Percentiles rank a stretch among this genome's conserved stretches.
phyloP scores from a whole-genome alignment of 2,113 vertebrate species.

The Pelvicachromis taeniatus region DNA sequence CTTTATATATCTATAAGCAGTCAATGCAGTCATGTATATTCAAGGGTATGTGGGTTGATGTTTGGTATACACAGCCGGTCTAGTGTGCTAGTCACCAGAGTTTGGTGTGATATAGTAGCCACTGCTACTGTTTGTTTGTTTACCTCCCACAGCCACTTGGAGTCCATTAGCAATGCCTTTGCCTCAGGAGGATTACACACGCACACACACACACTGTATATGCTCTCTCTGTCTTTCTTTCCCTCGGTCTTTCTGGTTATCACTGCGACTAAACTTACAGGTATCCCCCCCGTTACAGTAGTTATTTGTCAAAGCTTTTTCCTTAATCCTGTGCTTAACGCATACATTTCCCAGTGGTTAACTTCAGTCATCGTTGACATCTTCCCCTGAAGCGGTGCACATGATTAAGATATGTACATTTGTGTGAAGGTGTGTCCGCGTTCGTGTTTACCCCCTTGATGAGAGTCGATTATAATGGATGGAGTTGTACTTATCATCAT shows the following conservation, averaged over 20 bases:
- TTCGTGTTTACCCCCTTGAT: not conserved
- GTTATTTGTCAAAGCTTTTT: not conserved
- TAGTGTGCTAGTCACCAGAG: conserved; percentile 2
- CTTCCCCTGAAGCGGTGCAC: not conserved
- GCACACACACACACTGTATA: not conserved
- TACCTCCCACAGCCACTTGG: conserved; percentile 65
- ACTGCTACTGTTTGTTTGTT: conserved; percentile 64
- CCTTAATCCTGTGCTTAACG: not conserved
- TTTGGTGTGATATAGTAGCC: conserved; percentile 33
- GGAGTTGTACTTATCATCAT: not conserved
- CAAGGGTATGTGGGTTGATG: conserved; percentile 1
- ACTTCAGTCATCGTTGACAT: not conserved
- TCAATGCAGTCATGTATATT: conserved; percentile 1
- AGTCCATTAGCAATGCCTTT: conserved; percentile 63
- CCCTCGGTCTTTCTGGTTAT: conserved; percentile 1
- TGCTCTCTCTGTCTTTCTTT: conserved; percentile 12
- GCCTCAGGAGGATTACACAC: conserved; percentile 43
- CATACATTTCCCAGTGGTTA: too few species aligned
- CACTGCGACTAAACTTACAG: not conserved
- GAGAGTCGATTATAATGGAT: not conserved
- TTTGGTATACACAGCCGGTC: not conserved
- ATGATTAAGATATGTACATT: not conserved
- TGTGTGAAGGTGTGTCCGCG: not conserved
- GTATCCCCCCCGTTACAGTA: not conserved
- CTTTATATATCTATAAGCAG: not conserved